These are phyloP conservation scores for Oreochromis tanganicae DNA, from an alignment of 2,113 vertebrate species.

Conservation along the genomic window DNA sequence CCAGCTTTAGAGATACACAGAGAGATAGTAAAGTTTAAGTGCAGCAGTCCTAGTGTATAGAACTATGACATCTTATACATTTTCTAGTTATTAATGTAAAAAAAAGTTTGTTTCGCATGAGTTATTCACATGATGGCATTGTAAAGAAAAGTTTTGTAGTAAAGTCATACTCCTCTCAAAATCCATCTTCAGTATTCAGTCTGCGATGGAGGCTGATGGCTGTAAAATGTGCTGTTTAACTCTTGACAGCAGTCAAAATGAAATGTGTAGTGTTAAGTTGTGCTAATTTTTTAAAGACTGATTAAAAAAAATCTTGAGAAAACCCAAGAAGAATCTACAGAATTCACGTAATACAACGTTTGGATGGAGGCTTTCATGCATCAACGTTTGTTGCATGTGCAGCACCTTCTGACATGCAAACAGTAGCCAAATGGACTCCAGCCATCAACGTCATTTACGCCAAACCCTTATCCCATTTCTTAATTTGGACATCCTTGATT, in stretches of 20 bases:
- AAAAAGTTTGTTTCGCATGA: not conserved
- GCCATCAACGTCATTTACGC: not conserved
- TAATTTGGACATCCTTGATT: not conserved
- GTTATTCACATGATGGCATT: not conserved
- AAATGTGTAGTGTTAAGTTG: not conserved
- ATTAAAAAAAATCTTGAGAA: not conserved
- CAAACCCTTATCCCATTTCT: not conserved
- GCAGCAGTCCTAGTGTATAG: not conserved
- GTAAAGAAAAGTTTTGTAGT: not conserved
- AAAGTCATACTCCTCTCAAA: not conserved
- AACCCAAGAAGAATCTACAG: not conserved
- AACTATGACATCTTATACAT: no score
- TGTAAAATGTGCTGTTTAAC: not conserved
- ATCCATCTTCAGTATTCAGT: not conserved
- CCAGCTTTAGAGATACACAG: not conserved
- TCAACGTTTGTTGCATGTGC: not conserved
- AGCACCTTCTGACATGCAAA: not conserved
- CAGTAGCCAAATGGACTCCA: not conserved
- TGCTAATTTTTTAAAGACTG: not conserved
- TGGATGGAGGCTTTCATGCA: not conserved
- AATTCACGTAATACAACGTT: not conserved
- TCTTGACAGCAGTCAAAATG: not conserved
- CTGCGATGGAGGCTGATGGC: not conserved
- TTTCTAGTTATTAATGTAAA: not conserved
- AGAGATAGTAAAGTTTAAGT: not conserved